A percentile compares a stretch with the other conserved stretches of the same genome.
Evolutionary conservation across 2,797 vertebrate species (phyloP).

Genomic region (Bradypodion ventrale): DNA sequence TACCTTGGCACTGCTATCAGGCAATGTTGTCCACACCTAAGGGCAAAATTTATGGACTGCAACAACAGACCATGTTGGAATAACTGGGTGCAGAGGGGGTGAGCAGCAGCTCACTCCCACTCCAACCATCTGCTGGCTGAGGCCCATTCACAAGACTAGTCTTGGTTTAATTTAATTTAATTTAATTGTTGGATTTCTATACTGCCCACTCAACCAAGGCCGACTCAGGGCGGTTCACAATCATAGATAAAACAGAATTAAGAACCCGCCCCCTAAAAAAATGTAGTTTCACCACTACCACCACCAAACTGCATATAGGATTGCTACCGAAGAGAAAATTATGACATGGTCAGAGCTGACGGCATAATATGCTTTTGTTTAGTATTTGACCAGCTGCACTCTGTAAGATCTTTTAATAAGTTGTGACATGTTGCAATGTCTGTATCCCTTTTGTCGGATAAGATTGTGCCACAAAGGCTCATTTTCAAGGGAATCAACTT

Average conservation of each 20-base stretch:
- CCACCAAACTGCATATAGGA: neutral
- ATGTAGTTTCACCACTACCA: neutral
- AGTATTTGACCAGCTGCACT: neutral
- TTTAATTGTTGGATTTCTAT: no score
- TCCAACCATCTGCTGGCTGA: neutral
- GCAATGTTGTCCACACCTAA: neutral
- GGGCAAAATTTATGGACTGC: neutral
- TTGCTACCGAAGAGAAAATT: neutral
- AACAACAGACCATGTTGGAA: neutral
- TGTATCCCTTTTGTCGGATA: neutral
- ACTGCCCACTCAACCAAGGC: no score
- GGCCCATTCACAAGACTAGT: neutral
- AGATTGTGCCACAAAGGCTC: slow-evolving; percentile 6
- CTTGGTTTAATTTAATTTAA: no score
- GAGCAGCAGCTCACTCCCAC: no score
- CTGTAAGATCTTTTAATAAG: neutral
- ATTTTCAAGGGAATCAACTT: slow-evolving; percentile 37
- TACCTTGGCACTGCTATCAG: neutral
- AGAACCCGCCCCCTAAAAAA: no score
- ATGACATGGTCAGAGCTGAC: neutral
- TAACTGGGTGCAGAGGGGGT: neutral
- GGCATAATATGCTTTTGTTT: neutral
- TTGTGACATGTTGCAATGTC: neutral
- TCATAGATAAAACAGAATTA: no score
- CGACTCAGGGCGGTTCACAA: no score